phyloP scores from a whole-genome alignment of 2,888 invertebrate species.

The Agapostemon virescens region DNA sequence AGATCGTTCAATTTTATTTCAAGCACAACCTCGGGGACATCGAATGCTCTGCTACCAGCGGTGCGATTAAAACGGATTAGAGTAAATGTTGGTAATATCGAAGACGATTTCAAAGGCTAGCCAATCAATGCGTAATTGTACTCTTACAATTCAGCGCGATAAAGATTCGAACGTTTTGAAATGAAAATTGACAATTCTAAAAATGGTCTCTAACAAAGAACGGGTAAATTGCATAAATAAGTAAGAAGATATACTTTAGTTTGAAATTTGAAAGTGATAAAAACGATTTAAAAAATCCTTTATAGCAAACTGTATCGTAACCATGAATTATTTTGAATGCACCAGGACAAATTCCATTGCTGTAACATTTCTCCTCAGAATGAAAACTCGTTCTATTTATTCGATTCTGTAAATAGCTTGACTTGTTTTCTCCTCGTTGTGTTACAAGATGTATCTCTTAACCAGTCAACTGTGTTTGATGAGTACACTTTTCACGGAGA shows the following conservation, averaged over 20 bases:
- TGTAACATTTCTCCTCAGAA: not conserved
- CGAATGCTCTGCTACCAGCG: not conserved
- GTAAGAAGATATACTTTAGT: too few relatives aligned
- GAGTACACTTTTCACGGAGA: too few relatives aligned
- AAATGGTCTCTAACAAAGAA: not conserved
- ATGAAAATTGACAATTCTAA: not conserved
- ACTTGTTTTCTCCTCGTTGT: not conserved
- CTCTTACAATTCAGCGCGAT: not conserved
- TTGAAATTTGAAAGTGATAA: too few relatives aligned
- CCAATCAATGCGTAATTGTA: too few relatives aligned
- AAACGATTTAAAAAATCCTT: too few relatives aligned
- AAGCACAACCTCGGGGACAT: conserved; percentile 6
- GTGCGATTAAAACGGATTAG: conserved; percentile 27
- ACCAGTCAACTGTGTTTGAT: too few relatives aligned
- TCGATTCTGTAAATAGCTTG: not conserved
- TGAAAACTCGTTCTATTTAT: not conserved
- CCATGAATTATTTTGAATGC: too few relatives aligned
- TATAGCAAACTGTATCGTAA: not conserved
- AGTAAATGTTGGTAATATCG: not conserved
- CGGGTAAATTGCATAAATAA: too few relatives aligned
- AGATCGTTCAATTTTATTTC: conserved; percentile 5
- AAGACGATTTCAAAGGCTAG: not conserved
- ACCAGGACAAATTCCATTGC: too few relatives aligned
- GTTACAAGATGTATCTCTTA: not conserved
- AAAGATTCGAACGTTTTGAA: not conserved